Conservation (phyloP, 2,797 vertebrate species). For the Acridotheres tristis region DNA sequence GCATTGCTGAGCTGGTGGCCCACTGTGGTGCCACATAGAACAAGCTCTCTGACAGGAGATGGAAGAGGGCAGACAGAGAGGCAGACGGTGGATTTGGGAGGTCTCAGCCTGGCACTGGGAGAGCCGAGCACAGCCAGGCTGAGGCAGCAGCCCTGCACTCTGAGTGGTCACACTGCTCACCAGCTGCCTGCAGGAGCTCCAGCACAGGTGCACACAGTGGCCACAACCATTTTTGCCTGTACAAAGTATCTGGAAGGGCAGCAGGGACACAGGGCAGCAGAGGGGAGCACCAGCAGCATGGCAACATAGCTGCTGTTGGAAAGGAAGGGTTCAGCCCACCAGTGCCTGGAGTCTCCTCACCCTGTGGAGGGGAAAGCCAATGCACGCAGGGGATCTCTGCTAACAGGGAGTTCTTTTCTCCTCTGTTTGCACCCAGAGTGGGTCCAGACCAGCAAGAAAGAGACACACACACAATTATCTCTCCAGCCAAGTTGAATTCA, state of each 20-base stretch:
- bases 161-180: not conserved
- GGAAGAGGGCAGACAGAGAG: not conserved
- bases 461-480: fast-evolving
- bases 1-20: not conserved
- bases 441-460: not conserved
- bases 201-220: not conserved
- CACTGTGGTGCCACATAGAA: not conserved
- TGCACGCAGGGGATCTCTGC: not conserved
- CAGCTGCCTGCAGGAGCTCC: not conserved
- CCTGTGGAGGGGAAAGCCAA: not conserved
- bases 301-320: not conserved
- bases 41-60: fast-evolving
- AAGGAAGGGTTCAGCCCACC: not conserved
- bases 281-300: not conserved
- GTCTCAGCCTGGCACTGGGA: not conserved
- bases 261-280: not conserved
- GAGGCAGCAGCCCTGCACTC: fast-evolving
- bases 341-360: not conserved
- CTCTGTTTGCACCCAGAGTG: not conserved
- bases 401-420: not conserved
- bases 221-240: fast-evolving
- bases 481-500: not conserved
- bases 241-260: not conserved
- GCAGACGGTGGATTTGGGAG: not conserved
- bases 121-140: fast-evolving